Base-by-base conservation (phyloP, 2,113 vertebrate species). In the Pelmatolapia mariae region DNA sequence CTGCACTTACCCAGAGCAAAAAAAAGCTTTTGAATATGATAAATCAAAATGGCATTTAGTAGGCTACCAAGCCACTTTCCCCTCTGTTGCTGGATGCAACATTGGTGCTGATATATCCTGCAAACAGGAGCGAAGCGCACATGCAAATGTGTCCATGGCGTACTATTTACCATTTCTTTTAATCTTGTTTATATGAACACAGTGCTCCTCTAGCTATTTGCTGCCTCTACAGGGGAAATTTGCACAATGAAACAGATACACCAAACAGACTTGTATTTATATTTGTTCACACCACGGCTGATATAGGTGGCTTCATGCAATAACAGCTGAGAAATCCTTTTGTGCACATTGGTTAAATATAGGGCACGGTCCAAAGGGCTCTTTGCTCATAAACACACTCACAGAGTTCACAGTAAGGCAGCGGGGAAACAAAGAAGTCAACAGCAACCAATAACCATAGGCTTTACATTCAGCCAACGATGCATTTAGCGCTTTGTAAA, bases 361-460 rank as follows among this genome's bases (percentile, higher is more conserved):
- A 86, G 82, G 80, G 52, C 80, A 66, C 5, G 4, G 91, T 93
- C 89, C 91, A 92, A 95, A 95, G 92, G 91, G 91, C 87, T 80
- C 85, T 2, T 3, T 5, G 52, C 61, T 86, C 87, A 87, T 53
- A 86, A 88, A 89, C 85, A 57, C 66, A 22, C 38, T 52, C 81
- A 57, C 33, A 81, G 82, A 85, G 89, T 85, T 86, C 84, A 83
- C 26, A 4, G 76, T 3, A 26, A 63, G 8, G 45, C 82, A 18
- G 89, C 63, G 10, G 26, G 81, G 81, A 81, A 86, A 68, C 29
- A 16, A 36, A 88, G 40, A 29, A 80, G 86, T 80, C 87, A 89
- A 89, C 83, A 86, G 86, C 24, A 61, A 10, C 13, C 79, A 36
- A 26, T 61, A 63, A 87, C 36, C 79, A 22, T 5, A 8, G 26